These are phyloP conservation scores for Drosophila guanche DNA, from an alignment of 1,140 invertebrate genomes.

Conservation along the genomic window DNA sequence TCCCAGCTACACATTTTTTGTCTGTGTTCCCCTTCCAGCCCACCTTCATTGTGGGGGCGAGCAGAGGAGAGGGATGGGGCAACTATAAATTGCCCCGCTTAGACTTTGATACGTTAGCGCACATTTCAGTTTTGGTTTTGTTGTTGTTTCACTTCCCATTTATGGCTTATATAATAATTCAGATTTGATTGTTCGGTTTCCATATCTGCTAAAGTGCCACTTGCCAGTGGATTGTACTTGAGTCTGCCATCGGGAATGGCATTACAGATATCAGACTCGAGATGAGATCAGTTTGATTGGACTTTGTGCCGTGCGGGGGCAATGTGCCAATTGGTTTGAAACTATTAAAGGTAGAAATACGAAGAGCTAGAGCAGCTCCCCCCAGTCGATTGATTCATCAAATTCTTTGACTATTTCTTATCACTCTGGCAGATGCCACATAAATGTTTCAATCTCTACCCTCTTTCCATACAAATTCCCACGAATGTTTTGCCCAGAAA, in stretches of 20 bases:
- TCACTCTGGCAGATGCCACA: too few relatives aligned
- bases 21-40: constrained; percentile 1
- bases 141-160: constrained; percentile 23
- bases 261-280: background rate
- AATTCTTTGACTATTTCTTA: too few relatives aligned
- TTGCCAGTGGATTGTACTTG: constrained; percentile 15
- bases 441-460: too few relatives aligned
- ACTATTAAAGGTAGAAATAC: too few relatives aligned
- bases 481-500: constrained; percentile 10
- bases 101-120: constrained; percentile 52
- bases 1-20: constrained; percentile 5
- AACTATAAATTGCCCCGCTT: constrained; percentile 31
- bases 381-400: too few relatives aligned
- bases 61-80: too few relatives aligned
- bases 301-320: too few relatives aligned
- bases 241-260: background rate
- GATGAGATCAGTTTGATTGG: background rate
- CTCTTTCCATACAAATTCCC: background rate
- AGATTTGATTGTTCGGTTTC: constrained; percentile 48
- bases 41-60: constrained; percentile 24
- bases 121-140: background rate
- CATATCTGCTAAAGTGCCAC: constrained; percentile 32
- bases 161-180: constrained; percentile 42
- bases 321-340: too few relatives aligned
- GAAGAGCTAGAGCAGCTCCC: too few relatives aligned